Conservation (phyloP, 2,888 invertebrate species). For the Eupsilia transversa region DNA sequence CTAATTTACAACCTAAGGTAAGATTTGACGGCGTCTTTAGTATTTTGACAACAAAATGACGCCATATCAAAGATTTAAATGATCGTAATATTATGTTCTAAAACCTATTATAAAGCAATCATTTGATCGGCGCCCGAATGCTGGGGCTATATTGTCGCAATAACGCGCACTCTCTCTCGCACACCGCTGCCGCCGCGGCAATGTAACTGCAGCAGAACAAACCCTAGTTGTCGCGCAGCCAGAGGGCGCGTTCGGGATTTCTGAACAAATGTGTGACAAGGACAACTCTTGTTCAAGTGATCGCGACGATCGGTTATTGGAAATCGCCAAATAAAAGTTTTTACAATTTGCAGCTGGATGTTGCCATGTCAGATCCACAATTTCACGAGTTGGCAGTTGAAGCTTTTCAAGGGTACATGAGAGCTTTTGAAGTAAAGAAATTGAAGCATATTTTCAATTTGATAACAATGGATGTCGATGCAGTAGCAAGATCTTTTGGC, state of each 20-base stretch:
- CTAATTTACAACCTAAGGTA: constrained; percentile 85
- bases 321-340: not conserved
- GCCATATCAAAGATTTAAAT: not conserved
- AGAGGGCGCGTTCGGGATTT: not conserved
- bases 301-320: no score
- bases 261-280: not conserved
- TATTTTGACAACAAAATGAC: not conserved
- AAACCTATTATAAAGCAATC: not conserved
- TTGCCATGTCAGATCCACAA: constrained; percentile 96
- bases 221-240: no score
- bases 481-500: constrained; percentile 97
- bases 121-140: not conserved
- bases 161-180: no score
- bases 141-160: no score
- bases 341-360: constrained; percentile 94
- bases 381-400: constrained; percentile 97
- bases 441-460: constrained; percentile 98
- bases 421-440: constrained; percentile 98
- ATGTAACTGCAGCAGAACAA: no score
- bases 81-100: not conserved
- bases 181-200: no score
- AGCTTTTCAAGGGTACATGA: constrained; percentile 98
- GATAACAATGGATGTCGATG: constrained; percentile 95
- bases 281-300: no score
- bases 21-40: not conserved